Conservation (phyloP, 2,797 vertebrate genomes). For the Momotus momota region DNA sequence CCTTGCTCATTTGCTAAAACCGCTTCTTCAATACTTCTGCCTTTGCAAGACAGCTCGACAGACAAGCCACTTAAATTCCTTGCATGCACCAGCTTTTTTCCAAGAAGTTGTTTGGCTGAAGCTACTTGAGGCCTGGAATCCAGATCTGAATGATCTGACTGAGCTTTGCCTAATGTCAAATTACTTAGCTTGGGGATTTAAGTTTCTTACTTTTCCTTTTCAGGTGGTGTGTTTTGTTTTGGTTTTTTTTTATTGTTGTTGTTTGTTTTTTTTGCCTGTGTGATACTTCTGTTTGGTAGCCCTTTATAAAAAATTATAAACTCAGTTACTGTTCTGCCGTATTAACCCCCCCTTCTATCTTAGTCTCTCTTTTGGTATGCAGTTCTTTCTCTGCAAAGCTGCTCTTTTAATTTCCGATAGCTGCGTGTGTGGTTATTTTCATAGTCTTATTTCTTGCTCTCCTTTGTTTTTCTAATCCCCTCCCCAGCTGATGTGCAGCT, state of each 20-base stretch:
- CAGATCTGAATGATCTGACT: neutral
- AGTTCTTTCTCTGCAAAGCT: neutral
- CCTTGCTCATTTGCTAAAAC: neutral
- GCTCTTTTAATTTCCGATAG: neutral
- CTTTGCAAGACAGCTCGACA: neutral
- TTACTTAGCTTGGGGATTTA: neutral
- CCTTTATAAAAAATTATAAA: neutral
- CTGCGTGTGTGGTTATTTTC: neutral
- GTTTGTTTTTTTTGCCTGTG: no score
- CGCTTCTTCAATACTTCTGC: neutral
- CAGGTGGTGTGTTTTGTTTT: no score
- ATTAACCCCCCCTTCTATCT: neutral
- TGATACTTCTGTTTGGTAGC: neutral
- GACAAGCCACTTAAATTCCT: neutral
- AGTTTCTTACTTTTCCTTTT: neutral
- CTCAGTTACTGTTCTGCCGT: neutral
- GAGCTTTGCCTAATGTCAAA: neutral
- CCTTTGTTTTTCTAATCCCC: neutral
- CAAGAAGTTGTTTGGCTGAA: neutral
- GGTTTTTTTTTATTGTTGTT: no score
- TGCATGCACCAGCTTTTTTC: fast-evolving
- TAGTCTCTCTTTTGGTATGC: neutral
- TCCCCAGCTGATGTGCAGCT: neutral
- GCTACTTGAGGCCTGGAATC: neutral
- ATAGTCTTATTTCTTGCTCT: neutral